These are phyloP conservation scores for Ondatra zibethicus DNA, from an alignment of 2,113 vertebrate genomes.

Conservation along the genomic window DNA sequence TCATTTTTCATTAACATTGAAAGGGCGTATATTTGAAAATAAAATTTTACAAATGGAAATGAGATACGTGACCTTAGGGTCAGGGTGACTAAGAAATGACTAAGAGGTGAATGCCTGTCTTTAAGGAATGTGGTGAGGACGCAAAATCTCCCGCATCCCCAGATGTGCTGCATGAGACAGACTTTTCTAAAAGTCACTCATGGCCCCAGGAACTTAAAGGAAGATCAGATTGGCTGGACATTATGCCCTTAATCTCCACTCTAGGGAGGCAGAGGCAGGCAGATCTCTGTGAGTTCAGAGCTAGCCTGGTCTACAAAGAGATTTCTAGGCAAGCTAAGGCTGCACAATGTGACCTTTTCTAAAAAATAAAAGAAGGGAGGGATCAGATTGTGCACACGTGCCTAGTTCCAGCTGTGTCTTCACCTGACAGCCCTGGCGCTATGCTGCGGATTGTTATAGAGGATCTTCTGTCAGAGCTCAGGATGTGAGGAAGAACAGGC, in stretches of 20 bases:
- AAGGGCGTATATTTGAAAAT: slow-evolving; percentile 43
- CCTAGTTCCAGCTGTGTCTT: background rate
- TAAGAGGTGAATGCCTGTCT: background rate
- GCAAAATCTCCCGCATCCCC: background rate
- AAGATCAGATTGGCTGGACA: background rate
- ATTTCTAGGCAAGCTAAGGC: background rate
- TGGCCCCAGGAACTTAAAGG: background rate
- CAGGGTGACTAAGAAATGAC: background rate
- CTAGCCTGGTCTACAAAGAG: background rate
- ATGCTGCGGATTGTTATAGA: background rate
- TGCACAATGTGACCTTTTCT: background rate
- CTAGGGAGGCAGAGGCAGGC: background rate
- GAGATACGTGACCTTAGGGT: slow-evolving; percentile 19
- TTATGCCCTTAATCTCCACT: background rate
- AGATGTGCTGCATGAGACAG: slow-evolving; percentile 3
- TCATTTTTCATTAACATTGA: slow-evolving; percentile 57
- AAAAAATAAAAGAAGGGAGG: background rate
- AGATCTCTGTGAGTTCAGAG: background rate
- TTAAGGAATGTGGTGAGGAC: slow-evolving; percentile 33
- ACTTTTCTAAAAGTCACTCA: background rate
- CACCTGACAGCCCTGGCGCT: background rate
- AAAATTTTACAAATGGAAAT: slow-evolving; percentile 56
- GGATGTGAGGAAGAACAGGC: background rate
- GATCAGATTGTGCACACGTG: background rate
- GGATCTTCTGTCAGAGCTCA: background rate